Conservation (phyloP, 2,888 invertebrate genomes). For the Chalcosyrphus nemorum region DNA sequence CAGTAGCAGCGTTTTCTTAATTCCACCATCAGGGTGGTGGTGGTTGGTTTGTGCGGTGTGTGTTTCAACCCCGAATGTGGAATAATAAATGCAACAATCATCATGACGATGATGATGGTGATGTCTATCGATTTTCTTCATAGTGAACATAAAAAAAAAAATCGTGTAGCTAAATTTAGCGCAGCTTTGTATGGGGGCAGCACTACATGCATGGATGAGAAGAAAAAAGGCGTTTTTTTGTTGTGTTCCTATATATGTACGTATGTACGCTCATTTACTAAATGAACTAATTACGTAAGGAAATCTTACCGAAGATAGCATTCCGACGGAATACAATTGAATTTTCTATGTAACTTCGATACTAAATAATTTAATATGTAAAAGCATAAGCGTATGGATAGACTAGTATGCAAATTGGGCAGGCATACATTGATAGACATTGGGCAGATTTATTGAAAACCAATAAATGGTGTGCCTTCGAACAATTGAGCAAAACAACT, state of each 20-base stretch:
- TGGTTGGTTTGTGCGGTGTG: slow-evolving; percentile 5
- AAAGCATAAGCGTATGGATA: too few species aligned
- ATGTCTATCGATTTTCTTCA: slow-evolving; percentile 70
- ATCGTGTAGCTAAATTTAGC: slow-evolving; percentile 62
- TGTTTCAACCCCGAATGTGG: slow-evolving; percentile 68
- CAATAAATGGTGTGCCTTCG: too few species aligned
- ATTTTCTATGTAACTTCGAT: background rate
- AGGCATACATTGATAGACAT: too few species aligned
- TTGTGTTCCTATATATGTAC: too few species aligned
- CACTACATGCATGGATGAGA: background rate
- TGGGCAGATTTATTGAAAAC: too few species aligned
- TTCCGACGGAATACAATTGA: background rate
- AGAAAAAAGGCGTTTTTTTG: slow-evolving; percentile 16
- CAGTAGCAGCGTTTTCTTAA: slow-evolving; percentile 59
- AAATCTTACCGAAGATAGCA: slow-evolving; percentile 5
- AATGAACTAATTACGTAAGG: slow-evolving; percentile 51
- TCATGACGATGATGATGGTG: slow-evolving; percentile 61
- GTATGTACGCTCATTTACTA: slow-evolving; percentile 3
- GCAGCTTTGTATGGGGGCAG: slow-evolving; percentile 59
- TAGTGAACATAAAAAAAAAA: slow-evolving; percentile 40
- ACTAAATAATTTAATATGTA: too few species aligned
- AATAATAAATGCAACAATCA: slow-evolving; percentile 73
- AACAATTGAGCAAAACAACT: too few species aligned
- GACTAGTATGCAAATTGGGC: too few species aligned
- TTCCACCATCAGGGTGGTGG: slow-evolving; percentile 45